A percentile compares a stretch with the other conserved stretches of the same genome.
These are phyloP conservation scores for Drosophila obscura DNA, from an alignment of 1,140 invertebrate species.

Conservation along the genomic window DNA sequence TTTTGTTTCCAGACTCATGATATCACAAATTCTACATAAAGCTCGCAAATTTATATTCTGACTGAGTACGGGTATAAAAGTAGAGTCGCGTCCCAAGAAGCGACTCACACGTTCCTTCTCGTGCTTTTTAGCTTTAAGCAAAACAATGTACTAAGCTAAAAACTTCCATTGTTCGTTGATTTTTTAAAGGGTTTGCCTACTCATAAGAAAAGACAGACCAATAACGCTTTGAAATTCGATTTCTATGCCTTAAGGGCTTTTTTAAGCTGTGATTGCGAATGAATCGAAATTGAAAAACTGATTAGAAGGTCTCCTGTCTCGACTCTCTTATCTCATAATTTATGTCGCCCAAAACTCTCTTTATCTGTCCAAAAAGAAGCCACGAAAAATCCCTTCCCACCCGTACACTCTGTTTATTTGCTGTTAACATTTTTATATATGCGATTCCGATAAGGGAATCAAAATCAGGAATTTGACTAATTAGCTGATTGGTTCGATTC, in stretches of 20 bases:
- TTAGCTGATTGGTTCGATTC: constrained; percentile 13
- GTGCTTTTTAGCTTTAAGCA: too few species aligned
- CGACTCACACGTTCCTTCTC: too few species aligned
- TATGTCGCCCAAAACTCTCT: constrained; percentile 7
- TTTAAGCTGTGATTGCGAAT: constrained; percentile 20
- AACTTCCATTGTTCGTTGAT: too few species aligned
- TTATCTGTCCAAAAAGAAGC: background rate
- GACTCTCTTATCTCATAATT: constrained; percentile 29
- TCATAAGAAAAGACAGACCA: background rate
- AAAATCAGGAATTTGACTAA: constrained; percentile 33
- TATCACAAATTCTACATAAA: too few species aligned
- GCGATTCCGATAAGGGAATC: constrained; percentile 29
- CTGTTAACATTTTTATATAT: constrained; percentile 48
- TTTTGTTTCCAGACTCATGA: too few species aligned
- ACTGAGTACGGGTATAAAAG: too few species aligned
- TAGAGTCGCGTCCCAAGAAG: too few species aligned
- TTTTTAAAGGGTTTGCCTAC: too few species aligned
- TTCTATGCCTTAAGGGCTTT: constrained; percentile 8
- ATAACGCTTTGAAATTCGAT: background rate
- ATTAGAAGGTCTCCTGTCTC: constrained; percentile 12
- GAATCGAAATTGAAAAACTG: constrained; percentile 8
- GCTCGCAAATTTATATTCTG: too few species aligned
- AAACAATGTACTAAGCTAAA: too few species aligned
- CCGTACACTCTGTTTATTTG: constrained; percentile 27
- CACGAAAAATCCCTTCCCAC: constrained; percentile 15